Evolutionary conservation across 2,888 invertebrate genomes (phyloP).

Genomic region (Leucoptera coffeella): DNA sequence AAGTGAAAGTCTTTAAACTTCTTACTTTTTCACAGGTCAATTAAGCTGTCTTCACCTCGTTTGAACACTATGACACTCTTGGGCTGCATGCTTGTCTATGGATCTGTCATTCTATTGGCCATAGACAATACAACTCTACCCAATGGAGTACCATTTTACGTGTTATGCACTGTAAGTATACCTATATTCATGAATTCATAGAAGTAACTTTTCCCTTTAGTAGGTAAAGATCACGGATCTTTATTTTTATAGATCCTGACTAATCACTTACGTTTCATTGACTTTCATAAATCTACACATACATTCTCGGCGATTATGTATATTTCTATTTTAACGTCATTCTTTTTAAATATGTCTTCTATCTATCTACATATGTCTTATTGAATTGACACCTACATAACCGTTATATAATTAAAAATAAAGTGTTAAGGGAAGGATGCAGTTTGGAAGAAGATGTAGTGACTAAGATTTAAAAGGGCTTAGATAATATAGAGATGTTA

Average conservation of each 20-base stretch:
- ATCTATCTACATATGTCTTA: too few species aligned
- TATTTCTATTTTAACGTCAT: too few species aligned
- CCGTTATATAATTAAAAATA: too few species aligned
- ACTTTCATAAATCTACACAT: too few species aligned
- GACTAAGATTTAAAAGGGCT: too few species aligned
- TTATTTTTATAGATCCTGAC: not conserved
- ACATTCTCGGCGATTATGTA: too few species aligned
- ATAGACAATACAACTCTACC: conserved; percentile 76
- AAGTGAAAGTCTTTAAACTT: not conserved
- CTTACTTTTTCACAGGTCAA: conserved; percentile 54
- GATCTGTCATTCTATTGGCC: conserved; percentile 79
- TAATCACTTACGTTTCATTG: not conserved
- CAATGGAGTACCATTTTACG: conserved; percentile 65
- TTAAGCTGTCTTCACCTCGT: conserved; percentile 87
- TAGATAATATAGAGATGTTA: too few species aligned
- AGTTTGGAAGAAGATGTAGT: too few species aligned
- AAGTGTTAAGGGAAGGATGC: too few species aligned
- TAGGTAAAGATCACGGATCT: too few species aligned
- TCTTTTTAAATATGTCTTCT: not conserved
- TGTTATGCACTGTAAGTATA: conserved; percentile 77
- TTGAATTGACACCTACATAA: too few species aligned
- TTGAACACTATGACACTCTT: conserved; percentile 88
- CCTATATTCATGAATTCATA: not conserved
- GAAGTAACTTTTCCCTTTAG: conserved; percentile 2
- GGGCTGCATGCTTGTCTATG: conserved; percentile 86